Base-by-base conservation (phyloP, 2,113 vertebrate genomes). In the Oncorhynchus kisutch region DNA sequence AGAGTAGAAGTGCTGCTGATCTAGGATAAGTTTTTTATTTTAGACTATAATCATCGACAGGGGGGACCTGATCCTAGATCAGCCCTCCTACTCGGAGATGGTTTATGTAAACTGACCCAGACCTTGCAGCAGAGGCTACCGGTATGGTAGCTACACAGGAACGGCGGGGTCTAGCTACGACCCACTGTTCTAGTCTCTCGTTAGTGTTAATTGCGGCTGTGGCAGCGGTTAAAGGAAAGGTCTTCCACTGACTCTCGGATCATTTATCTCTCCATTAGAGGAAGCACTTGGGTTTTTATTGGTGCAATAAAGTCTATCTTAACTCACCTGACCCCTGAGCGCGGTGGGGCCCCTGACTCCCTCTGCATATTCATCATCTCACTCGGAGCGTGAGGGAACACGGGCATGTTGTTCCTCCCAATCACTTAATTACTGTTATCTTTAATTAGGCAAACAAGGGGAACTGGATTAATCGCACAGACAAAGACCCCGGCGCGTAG, bases 181-280 rank as follows among this genome's bases (percentile, higher is more conserved):
- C 59, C 7, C 13, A 22, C 5, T 62, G 59, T 78, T 70, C 27
- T 2, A 77, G 60, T 78, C 85, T 83, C 81, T 77, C 81, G 87
- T 95, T 92, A 91, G 88, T 54, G 89, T 85, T 95, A 89, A 94
- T 90, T 91, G 87, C 73, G 87, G 80, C 81, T 79, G 86, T 87
- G 88, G 86, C 82, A 87, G 83, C 69, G 77, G 89, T 91, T 90
- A 93, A 91, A 90, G 88, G 85, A 90, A 92, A 93, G 85, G 84
- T 88, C 88, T 79, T 86, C 73, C 72, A 85, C 76, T 90, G 88
- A 90, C 84, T 92, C 91, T 85, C 74, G 86, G 87, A 90, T 92
- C 92, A 85, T 93, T 95, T 92, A 91, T 91, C 92, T 95, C 91
- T 91, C 88, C 81, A 91, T 94, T 91, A 92, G 88, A 92, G 89